Evolutionary conservation across 2,888 invertebrate genomes (phyloP), one percentile per base, ranked within the genome.

Genomic region (Eledona agricola): DNA sequence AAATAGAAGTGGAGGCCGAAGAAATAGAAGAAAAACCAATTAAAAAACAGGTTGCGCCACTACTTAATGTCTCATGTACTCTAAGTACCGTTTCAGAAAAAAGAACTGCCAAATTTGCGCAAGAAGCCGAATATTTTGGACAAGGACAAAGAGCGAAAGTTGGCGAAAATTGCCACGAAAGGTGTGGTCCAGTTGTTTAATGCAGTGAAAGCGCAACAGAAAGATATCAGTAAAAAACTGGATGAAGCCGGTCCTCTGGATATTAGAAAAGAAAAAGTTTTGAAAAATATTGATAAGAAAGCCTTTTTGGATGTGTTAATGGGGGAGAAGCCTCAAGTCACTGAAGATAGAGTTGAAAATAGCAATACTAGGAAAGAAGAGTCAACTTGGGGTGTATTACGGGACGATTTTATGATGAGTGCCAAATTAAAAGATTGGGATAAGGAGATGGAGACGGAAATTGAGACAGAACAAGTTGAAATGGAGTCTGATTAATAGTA

Each of bases 151-250:
- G 95, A 96, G 75, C 83, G 85, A 62, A 78, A 82, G 47, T 74
- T 96, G 32, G 79, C 87, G 19, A 92, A 89, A 81, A 89, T 94
- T 65, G 94, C 93, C 4, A 95, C 93, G 20, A 90, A 89, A 73
- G 96, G 95, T 67, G 93, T 95, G 0, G 93, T 96, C 0, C 94
- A 95, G 71, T 78, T 96, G 56, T 96, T 95, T 68, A 96, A 96
- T 80, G 90, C 93, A 17, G 94, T 96, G 0, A 85, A 84, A 65
- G 83, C 87, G 63, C 94, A 95, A 73, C 94, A 95, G 74, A 89
- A 86, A 72, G 83, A 85, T 43, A 77, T 94, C 34, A 83, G 85
- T 28, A 81, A 81, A 47, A 86, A 90, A 74, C 72, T 93, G 37
- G 78, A 83, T 40, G 81, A 86, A 63, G 87, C 83, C 54, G 88